Percentiles rank a stretch among this genome's conserved stretches.
phyloP scores from a whole-genome alignment of 2,113 vertebrate species.

The Eulemur rufifrons region DNA sequence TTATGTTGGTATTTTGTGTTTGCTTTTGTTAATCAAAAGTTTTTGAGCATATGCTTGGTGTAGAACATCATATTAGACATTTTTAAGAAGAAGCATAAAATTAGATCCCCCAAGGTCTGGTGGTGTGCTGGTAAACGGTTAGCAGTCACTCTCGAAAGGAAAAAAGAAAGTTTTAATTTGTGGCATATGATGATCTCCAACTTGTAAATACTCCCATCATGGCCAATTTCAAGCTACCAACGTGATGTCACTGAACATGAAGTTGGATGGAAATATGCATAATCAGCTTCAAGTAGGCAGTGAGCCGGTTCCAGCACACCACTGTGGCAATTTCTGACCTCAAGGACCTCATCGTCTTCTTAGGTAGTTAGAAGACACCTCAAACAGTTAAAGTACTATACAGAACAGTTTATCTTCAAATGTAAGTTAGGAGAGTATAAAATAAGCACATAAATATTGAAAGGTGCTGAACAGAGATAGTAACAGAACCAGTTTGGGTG shows the following conservation, averaged over 20 bases:
- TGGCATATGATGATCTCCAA: neutral
- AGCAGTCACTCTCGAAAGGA: neutral
- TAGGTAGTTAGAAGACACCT: neutral
- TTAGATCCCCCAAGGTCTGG: neutral
- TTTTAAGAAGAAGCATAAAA: slow-evolving; percentile 47
- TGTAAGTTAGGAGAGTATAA: neutral
- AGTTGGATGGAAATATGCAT: neutral
- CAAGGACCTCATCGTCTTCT: neutral
- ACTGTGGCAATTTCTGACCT: neutral
- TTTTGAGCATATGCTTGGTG: slow-evolving; percentile 2
- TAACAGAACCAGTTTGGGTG: neutral
- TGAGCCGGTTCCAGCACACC: neutral
- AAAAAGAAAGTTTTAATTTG: neutral
- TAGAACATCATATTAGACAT: slow-evolving; percentile 5
- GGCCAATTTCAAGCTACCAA: neutral
- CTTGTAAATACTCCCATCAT: neutral
- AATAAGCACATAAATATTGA: neutral
- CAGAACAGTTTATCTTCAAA: neutral
- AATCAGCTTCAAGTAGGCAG: fast-evolving
- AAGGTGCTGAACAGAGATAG: neutral
- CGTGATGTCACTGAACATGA: neutral
- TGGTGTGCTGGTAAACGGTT: neutral
- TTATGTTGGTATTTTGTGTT: neutral
- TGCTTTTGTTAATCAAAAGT: slow-evolving; percentile 33
- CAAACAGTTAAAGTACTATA: neutral